Evolutionary conservation across 2,113 vertebrate species (phyloP).

Genomic region (Rhinolophus ferrumequinum): DNA sequence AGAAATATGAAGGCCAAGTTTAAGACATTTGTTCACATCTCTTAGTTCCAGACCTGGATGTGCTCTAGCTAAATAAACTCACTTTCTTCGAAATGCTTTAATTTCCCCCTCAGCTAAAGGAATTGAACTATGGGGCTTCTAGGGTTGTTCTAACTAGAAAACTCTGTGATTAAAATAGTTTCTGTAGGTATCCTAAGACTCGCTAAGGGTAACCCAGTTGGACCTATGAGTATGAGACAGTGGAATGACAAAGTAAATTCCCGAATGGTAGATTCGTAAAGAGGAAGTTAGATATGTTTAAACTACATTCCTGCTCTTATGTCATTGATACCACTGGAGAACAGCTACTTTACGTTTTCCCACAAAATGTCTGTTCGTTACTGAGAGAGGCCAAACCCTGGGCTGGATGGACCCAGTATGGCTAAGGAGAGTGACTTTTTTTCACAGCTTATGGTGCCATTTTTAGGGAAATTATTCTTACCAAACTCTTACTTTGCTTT

Average conservation of each 20-base stretch:
- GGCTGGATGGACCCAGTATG: not conserved
- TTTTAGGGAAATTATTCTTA: conserved; percentile 48
- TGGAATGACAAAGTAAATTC: not conserved
- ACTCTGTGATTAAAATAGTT: conserved; percentile 37
- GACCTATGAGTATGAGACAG: not conserved
- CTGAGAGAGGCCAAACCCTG: not conserved
- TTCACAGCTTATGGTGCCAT: not conserved
- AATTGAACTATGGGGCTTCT: not conserved
- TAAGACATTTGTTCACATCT: conserved; percentile 28
- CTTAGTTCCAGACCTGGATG: conserved; percentile 22
- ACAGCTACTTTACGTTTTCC: conserved; percentile 25
- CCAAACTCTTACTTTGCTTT: conserved; percentile 42
- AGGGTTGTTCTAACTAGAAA: not conserved
- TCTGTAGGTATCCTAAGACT: not conserved
- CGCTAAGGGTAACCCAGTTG: not conserved
- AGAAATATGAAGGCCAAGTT: conserved; percentile 53
- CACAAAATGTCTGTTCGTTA: conserved; percentile 58
- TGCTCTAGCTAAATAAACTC: not conserved
- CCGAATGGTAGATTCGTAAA: conserved; percentile 15
- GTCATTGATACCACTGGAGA: conserved; percentile 10
- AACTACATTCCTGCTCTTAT: conserved; percentile 11
- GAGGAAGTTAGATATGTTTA: conserved; percentile 36
- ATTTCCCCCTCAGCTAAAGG: not conserved
- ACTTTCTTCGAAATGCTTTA: conserved; percentile 17
- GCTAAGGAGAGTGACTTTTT: conserved; percentile 43